Conservation (phyloP, 2,888 invertebrate species). For the Hecatera dysodea region DNA sequence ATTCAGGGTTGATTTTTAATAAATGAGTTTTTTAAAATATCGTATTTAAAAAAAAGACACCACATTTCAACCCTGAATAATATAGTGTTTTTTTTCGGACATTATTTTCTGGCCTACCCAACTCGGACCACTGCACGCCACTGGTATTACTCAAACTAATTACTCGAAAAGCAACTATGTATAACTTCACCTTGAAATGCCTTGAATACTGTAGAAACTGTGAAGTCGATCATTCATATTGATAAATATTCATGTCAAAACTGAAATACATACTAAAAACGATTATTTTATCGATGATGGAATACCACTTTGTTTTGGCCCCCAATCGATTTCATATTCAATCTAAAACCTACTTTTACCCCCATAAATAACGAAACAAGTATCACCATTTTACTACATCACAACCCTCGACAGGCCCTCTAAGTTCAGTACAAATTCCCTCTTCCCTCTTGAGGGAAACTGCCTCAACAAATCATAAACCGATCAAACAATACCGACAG, state of each 20-base stretch:
- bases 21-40: too few species aligned
- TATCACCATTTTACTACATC: constrained; percentile 18
- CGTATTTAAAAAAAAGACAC: too few species aligned
- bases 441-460: constrained; percentile 34
- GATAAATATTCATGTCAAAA: too few species aligned
- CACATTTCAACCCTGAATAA: too few species aligned
- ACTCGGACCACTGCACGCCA: too few species aligned
- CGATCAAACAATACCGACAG: constrained; percentile 60
- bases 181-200: background rate
- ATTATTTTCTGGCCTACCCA: too few species aligned
- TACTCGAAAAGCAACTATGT: too few species aligned
- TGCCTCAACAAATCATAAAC: constrained; percentile 64
- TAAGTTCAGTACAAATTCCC: constrained; percentile 47
- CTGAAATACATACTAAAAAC: too few species aligned
- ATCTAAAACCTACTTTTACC: background rate
- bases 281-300: too few species aligned
- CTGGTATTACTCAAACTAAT: too few species aligned
- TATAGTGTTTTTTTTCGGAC: too few species aligned
- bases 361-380: background rate
- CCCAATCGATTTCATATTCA: background rate
- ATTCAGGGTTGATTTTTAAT: too few species aligned
- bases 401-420: constrained; percentile 7
- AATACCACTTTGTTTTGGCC: background rate
- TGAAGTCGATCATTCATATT: background rate
- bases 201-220: background rate